Percentiles rank a stretch among this genome's conserved stretches.
Conservation (phyloP, 2,797 vertebrate species). For the Novumbra hubbsi region DNA sequence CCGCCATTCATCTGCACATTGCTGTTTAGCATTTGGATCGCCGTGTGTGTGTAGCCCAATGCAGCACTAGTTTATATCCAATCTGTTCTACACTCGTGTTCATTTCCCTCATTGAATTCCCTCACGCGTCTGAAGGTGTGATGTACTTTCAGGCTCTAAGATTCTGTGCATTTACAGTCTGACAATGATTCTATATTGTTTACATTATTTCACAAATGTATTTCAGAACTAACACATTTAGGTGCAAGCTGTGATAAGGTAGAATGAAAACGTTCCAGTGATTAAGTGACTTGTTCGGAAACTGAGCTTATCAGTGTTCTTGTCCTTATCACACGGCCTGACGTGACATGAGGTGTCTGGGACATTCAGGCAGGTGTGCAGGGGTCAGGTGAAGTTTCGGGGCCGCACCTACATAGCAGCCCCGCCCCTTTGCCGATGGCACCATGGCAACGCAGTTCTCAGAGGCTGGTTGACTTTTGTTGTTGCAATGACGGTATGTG, state of each 20-base stretch:
- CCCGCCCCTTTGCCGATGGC: conserved; percentile 53
- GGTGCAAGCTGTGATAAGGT: too few relatives aligned
- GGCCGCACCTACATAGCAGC: conserved; percentile 53
- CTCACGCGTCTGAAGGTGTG: neutral
- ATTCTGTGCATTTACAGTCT: neutral
- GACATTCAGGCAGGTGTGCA: neutral
- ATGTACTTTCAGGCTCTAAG: neutral
- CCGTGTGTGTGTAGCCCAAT: too few relatives aligned
- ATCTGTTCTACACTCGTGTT: neutral
- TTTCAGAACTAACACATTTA: neutral
- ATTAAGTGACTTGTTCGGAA: neutral
- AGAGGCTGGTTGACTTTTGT: conserved; percentile 40
- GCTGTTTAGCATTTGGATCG: neutral
- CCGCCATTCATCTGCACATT: neutral
- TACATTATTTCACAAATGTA: conserved; percentile 4
- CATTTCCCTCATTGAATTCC: neutral
- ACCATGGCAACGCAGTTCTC: conserved; percentile 26
- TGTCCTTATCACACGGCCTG: neutral
- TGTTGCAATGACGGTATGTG: conserved; percentile 47
- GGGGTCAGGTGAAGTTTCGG: conserved; percentile 24
- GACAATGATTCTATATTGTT: neutral
- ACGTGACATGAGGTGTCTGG: neutral
- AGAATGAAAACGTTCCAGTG: neutral
- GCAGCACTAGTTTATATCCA: too few relatives aligned
- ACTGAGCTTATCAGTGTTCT: neutral